Percentiles rank a stretch among this genome's conserved stretches.
phyloP scores from a whole-genome alignment of 2,113 vertebrate species.

The Gallinago undulata region DNA sequence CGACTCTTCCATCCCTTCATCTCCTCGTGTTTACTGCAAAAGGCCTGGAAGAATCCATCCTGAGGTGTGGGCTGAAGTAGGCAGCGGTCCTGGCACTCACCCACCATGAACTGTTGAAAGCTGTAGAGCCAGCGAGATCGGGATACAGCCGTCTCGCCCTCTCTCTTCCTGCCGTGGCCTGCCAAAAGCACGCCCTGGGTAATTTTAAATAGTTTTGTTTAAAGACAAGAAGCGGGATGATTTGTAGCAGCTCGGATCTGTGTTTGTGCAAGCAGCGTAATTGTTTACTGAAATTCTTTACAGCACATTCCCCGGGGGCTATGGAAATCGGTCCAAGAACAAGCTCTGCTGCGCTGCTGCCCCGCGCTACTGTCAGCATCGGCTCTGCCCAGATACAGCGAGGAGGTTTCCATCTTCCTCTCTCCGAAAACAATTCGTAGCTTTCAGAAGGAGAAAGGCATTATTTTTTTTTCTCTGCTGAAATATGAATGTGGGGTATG shows the following conservation, averaged over 20 bases:
- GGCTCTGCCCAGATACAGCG: background rate
- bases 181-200: background rate
- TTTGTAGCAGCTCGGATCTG: constrained; percentile 41
- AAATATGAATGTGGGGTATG: background rate
- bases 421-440: background rate
- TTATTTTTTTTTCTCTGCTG: background rate
- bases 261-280: constrained; percentile 17
- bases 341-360: background rate
- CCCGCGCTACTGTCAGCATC: background rate
- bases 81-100: background rate
- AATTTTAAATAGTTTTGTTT: background rate
- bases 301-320: background rate
- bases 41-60: background rate
- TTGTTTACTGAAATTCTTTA: constrained; percentile 41
- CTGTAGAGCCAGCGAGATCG: background rate
- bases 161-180: background rate
- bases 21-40: background rate
- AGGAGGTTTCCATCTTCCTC: background rate
- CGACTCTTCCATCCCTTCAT: background rate
- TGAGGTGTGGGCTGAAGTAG: background rate
- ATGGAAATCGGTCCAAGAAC: constrained; percentile 27
- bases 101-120: background rate
- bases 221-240: constrained; percentile 2
- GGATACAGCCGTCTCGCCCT: background rate
- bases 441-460: background rate